phyloP scores from a whole-genome alignment of 1,140 invertebrate genomes.

The Nixonia krombeini region DNA sequence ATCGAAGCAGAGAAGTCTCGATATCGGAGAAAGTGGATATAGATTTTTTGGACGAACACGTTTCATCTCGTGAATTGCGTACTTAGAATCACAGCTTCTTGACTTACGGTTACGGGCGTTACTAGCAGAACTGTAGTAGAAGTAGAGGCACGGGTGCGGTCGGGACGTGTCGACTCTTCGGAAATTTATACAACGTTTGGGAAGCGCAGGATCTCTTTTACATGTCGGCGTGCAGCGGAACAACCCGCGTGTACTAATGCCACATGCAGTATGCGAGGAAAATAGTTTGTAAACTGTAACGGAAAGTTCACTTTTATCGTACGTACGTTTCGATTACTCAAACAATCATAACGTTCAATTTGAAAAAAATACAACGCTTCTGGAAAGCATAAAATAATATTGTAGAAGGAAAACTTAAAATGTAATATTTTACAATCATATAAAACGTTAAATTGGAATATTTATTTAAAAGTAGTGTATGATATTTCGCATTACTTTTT shows the following conservation, averaged over 20 bases:
- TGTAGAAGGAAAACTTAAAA: too few relatives aligned
- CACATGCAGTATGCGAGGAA: slow-evolving; percentile 34
- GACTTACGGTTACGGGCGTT: not conserved
- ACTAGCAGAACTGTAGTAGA: slow-evolving; percentile 27
- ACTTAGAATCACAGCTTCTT: not conserved
- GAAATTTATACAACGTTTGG: slow-evolving; percentile 32
- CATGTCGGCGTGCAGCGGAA: not conserved
- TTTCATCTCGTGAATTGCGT: not conserved
- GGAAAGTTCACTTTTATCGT: slow-evolving; percentile 9
- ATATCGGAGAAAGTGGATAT: too few relatives aligned
- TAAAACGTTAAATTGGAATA: too few relatives aligned
- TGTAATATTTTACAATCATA: too few relatives aligned
- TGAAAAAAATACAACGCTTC: too few relatives aligned
- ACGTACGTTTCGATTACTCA: not conserved
- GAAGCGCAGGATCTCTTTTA: slow-evolving; percentile 29
- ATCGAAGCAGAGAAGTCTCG: too few relatives aligned
- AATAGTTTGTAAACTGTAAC: slow-evolving; percentile 32
- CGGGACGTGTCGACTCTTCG: slow-evolving; percentile 37
- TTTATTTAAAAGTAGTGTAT: too few relatives aligned
- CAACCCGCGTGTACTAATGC: slow-evolving; percentile 22
- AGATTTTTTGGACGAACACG: not conserved
- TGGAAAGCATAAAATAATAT: too few relatives aligned
- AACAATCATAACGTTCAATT: too few relatives aligned
- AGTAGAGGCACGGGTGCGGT: slow-evolving; percentile 43
- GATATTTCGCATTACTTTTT: too few relatives aligned